Percentiles rank a stretch among this genome's conserved stretches.
Conservation (phyloP, 2,797 vertebrate genomes). For the Cyprinodon diabolis region DNA sequence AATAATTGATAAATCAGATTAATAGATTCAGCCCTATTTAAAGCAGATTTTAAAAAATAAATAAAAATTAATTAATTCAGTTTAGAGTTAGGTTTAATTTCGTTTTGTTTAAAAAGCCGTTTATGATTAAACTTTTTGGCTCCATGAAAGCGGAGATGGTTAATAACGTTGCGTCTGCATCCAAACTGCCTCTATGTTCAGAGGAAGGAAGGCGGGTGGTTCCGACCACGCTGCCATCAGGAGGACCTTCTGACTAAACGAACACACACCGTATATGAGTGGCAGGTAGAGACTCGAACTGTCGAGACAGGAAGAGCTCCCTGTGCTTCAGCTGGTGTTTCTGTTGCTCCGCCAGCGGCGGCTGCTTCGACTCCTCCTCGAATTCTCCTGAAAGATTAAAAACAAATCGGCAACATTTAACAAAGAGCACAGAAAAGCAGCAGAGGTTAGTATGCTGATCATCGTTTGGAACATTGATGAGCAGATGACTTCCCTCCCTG, state of each 20-base stretch:
- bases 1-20: no score
- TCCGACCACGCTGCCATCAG: no score
- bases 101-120: no score
- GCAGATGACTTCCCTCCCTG: neutral
- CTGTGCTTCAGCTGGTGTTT: conserved; percentile 95
- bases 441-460: neutral
- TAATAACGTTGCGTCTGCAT: no score
- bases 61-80: no score
- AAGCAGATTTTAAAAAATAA: no score
- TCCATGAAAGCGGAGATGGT: no score
- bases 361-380: conserved; percentile 96
- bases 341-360: conserved; percentile 87
- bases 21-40: no score
- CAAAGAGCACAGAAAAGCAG: neutral
- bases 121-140: no score
- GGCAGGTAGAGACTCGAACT: conserved; percentile 93
- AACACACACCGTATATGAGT: conserved; percentile 90
- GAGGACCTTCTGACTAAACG: no score
- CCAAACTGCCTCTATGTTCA: neutral
- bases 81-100: no score
- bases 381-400: conserved; percentile 84
- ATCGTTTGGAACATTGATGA: neutral
- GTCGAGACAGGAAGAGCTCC: conserved; percentile 93
- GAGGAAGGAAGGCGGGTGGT: no score
- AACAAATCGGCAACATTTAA: neutral